A percentile compares a stretch with the other conserved stretches of the same genome.
These are phyloP conservation scores for Amiota communis DNA, from an alignment of 2,888 invertebrate species.

Conservation along the genomic window DNA sequence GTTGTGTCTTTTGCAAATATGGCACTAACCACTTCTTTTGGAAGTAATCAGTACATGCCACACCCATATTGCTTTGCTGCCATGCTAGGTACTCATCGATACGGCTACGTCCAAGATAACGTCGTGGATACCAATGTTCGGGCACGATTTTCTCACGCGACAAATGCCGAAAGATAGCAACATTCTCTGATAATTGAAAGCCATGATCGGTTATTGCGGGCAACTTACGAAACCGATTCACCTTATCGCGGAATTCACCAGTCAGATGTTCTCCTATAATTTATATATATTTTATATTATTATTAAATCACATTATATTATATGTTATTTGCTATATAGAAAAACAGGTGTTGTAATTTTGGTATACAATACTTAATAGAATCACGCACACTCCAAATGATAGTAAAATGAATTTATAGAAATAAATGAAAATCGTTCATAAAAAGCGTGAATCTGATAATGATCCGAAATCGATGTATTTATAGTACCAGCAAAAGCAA, in stretches of 20 bases:
- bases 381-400: background rate
- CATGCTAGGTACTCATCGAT: constrained; percentile 84
- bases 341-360: no score
- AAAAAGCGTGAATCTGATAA: no score
- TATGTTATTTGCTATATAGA: no score
- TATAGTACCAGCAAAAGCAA: no score
- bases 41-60: constrained; percentile 77
- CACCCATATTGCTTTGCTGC: constrained; percentile 80
- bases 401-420: background rate
- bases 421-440: no score
- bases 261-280: constrained; percentile 78
- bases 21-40: constrained; percentile 75
- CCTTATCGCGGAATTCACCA: constrained; percentile 76
- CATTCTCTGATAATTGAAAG: constrained; percentile 79
- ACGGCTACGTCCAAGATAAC: constrained; percentile 76
- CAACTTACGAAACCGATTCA: constrained; percentile 78
- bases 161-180: constrained; percentile 81
- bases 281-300: background rate
- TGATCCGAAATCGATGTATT: no score
- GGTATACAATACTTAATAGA: background rate
- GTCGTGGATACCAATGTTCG: constrained; percentile 81
- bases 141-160: constrained; percentile 75
- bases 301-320: background rate
- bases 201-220: constrained; percentile 81
- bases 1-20: constrained; percentile 73